Evolutionary conservation across 2,888 invertebrate genomes (phyloP).

Genomic region (Imbricaverruca yamaguchii): DNA sequence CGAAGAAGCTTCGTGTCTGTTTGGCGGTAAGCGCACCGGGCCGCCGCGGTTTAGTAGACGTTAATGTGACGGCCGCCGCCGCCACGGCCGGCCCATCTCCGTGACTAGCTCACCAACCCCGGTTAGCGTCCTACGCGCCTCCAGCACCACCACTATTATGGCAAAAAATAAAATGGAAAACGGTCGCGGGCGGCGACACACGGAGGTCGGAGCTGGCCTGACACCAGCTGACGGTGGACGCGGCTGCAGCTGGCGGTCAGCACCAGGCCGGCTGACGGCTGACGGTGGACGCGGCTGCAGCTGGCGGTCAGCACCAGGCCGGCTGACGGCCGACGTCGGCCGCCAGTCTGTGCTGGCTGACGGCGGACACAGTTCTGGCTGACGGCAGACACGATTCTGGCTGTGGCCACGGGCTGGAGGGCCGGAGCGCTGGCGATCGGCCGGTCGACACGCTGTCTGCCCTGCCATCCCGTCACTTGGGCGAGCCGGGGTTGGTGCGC

Average conservation of each 20-base stretch:
- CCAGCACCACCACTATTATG: background rate
- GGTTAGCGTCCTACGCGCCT: conserved; percentile 1
- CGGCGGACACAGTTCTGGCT: no score
- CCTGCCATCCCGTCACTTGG: conserved; percentile 25
- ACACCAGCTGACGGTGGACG: no score
- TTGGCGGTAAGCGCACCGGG: background rate
- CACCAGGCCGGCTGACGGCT: no score
- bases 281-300: no score
- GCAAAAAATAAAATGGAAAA: conserved; percentile 13
- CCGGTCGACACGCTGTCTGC: background rate
- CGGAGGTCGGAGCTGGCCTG: background rate
- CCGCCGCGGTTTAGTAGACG: conserved; percentile 14
- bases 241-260: no score
- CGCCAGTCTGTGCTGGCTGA: no score
- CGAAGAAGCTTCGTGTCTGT: conserved; percentile 4
- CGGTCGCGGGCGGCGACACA: background rate
- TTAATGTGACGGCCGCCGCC: background rate
- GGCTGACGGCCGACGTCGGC: no score
- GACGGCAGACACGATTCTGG: no score
- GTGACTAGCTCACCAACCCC: conserved; percentile 14
- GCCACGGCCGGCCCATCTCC: background rate
- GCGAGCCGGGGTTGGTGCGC: conserved; percentile 32
- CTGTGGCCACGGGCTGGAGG: no score
- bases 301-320: no score
- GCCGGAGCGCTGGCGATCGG: background rate